Base-by-base conservation (phyloP, 2,113 vertebrate species). In the Proterorhinus semilunaris region DNA sequence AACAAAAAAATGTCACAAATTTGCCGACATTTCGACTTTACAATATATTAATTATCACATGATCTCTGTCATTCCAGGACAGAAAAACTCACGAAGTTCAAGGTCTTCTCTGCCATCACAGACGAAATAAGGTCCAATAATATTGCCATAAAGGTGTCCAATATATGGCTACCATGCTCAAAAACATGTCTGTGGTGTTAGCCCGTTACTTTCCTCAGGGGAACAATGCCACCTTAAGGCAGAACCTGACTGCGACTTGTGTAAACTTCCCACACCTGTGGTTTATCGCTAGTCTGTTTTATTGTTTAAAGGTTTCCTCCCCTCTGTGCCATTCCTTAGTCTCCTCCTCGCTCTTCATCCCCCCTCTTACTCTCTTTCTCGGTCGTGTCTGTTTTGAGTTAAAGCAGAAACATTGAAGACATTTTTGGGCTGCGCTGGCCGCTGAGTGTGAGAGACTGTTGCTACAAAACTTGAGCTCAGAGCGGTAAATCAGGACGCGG, bases 301-400 rank as follows among this genome's bases (percentile, higher is more conserved):
- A 50, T 58, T 75, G 64, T 49, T 15, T 53, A 78, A 63, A 36
- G 27, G 64, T 66, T 53, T 67, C 45, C 16, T 5, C 12, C 4
- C n/a, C 16, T 51, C 42, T 54, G 47, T 72, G 10, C 10, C 51
- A 51, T 43, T 68, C 67, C 21, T n/a, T 53, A 42, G 7, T 53
- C 51, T 17, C 51, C 16, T 9, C 51, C 7, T 17, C 6, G 7
- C 6, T 16, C n/a, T 9, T 8, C n/a, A 3, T 10, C n/a, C n/a
- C 51, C 6, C 7, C 1, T 53, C 51, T 8, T 17, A 4, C 51
- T 8, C n/a, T 17, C 6, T 6, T 8, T 17, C 51, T 53, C 51
- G 9, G 46, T 10, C 17, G 49, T 62, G 64, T 75, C 67, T 84
- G 68, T 48, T 82, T 71, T 74, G 53, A 58, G 65, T 86, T 84